A percentile compares a stretch with the other conserved stretches of the same genome.
These are phyloP conservation scores for Genyomyrus donnyi DNA, from an alignment of 2,113 vertebrate species.

Conservation along the genomic window DNA sequence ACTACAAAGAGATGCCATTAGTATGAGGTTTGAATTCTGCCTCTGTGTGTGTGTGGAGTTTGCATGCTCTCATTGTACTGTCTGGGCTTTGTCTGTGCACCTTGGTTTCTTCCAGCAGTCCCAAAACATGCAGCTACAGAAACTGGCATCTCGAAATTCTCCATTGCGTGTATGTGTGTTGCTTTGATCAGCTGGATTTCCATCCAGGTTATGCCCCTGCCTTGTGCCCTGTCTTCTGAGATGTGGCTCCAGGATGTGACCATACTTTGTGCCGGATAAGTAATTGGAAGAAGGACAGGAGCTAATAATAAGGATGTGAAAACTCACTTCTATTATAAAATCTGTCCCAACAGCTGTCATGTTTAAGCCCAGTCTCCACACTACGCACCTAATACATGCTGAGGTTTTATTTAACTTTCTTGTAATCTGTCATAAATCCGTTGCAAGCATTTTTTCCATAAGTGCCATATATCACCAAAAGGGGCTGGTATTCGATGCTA, in stretches of 20 bases:
- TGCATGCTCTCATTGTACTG: background rate
- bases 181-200: background rate
- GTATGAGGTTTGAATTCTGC: background rate
- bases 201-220: background rate
- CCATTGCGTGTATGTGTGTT: background rate
- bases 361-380: background rate
- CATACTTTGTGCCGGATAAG: background rate
- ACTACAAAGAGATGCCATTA: background rate
- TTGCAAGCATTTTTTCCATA: background rate
- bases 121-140: background rate
- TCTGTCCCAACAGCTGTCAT: background rate
- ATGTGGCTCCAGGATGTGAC: background rate
- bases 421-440: background rate
- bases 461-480: conserved; percentile 18
- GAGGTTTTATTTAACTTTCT: background rate
- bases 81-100: background rate
- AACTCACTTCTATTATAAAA: background rate
- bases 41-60: background rate
- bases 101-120: background rate
- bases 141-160: background rate
- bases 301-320: background rate
- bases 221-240: background rate
- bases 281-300: background rate
- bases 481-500: conserved; percentile 22
- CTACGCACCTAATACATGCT: background rate